phyloP scores from a whole-genome alignment of 1,140 invertebrate species.

The Sinonovacula constricta region DNA sequence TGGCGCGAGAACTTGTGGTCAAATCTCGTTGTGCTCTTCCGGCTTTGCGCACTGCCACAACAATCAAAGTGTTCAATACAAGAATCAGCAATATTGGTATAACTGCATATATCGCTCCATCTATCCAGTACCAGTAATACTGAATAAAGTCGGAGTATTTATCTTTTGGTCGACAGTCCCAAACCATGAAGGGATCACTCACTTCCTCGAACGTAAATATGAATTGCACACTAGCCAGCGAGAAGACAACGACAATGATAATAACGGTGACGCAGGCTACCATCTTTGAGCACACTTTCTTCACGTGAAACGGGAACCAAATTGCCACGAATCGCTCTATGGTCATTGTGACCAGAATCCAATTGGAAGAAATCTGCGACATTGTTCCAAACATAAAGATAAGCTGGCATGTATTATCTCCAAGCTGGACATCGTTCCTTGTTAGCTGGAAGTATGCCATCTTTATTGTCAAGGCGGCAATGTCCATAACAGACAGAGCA shows the following conservation, averaged over 20 bases:
- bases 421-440: constrained; percentile 47
- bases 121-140: constrained; percentile 64
- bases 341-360: constrained; percentile 71
- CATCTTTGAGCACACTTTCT: constrained; percentile 53
- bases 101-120: constrained; percentile 60
- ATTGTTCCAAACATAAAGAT: constrained; percentile 62
- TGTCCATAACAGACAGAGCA: constrained; percentile 62
- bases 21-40: constrained; percentile 52
- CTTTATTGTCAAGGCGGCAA: constrained; percentile 56
- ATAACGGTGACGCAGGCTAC: constrained; percentile 38
- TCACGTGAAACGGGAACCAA: constrained; percentile 67
- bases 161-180: constrained; percentile 43
- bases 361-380: constrained; percentile 65
- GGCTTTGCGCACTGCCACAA: constrained; percentile 56
- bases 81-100: constrained; percentile 58
- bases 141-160: constrained; percentile 45
- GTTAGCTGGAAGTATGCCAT: constrained; percentile 57
- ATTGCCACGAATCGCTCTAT: constrained; percentile 70
- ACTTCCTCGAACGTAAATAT: constrained; percentile 52
- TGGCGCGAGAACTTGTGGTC: constrained; percentile 48
- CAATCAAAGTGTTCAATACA: constrained; percentile 64
- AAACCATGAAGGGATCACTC: constrained; percentile 20
- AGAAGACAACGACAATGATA: constrained; percentile 51
- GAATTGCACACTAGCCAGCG: constrained; percentile 55
- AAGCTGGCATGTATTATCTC: constrained; percentile 54